Percentiles rank a stretch among this genome's conserved stretches.
Evolutionary conservation across 2,888 invertebrate species (phyloP).

Genomic region (Dioctria linearis): DNA sequence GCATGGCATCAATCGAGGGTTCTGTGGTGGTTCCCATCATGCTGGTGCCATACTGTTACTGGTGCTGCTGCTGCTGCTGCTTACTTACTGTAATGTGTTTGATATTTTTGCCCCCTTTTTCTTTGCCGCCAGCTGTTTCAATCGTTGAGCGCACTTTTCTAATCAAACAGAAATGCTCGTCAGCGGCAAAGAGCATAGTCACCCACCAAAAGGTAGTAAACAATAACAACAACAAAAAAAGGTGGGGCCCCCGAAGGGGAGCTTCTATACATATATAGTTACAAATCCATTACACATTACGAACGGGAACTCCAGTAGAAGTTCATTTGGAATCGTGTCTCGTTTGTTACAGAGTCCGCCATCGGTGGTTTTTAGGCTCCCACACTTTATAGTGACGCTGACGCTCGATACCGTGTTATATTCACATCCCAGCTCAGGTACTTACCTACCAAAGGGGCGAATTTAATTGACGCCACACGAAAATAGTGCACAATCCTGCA

Average conservation of each 20-base stretch:
- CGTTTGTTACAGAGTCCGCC: not conserved
- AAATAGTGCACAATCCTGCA: constrained; percentile 22
- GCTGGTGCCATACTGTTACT: constrained; percentile 1
- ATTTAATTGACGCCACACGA: constrained; percentile 24
- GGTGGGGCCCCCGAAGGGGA: constrained; percentile 38
- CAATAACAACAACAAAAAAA: constrained; percentile 5
- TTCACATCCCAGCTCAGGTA: too few relatives aligned
- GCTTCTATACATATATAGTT: not conserved
- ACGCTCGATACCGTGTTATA: not conserved
- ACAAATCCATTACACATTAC: constrained; percentile 22
- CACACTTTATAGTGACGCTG: constrained; percentile 13
- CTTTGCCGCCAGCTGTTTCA: not conserved
- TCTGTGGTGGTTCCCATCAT: not conserved
- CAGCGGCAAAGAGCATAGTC: not conserved
- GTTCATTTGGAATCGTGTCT: constrained; percentile 19
- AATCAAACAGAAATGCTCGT: constrained; percentile 17
- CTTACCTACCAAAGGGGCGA: not conserved
- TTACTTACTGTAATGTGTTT: not conserved
- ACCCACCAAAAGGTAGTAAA: constrained; percentile 39
- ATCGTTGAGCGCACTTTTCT: constrained; percentile 29
- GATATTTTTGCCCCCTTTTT: not conserved
- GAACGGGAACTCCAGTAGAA: constrained; percentile 34
- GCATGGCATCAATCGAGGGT: constrained; percentile 25
- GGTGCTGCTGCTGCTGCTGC: not conserved
- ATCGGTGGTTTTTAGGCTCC: not conserved